Evolutionary conservation across 2,113 vertebrate species (phyloP), one percentile per base, ranked within the genome.

Genomic region (Glaucidium brasilianum): DNA sequence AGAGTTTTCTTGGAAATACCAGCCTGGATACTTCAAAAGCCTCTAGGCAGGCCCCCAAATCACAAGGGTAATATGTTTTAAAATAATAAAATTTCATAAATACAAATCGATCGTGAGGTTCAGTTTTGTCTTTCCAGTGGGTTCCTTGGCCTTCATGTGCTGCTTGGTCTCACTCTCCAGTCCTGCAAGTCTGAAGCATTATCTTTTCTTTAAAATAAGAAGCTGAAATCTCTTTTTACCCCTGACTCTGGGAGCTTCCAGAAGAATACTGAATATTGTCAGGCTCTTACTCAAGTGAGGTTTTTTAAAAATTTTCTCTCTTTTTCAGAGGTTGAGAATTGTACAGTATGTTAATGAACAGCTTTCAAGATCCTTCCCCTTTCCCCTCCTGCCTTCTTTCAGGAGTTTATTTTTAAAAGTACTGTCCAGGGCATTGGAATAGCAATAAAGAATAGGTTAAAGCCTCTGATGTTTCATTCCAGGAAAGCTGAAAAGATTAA

Each of bases 381-480:
- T 81, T 37, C 58, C 62, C 62, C 75, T 77, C 73, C 76, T 64
- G 85, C 80, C 12, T 39, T 66, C 77, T 97, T 95, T 60, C 77
- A 73, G 84, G 88, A 94, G 90, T 93, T 96, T 95, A 91, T 96
- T 96, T 94, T 97, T 95, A 47, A 93, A 97, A 95, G 86, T 56
- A 95, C 94, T 86, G 95, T 77, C 93, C 88, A 90, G 96, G 90
- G 92, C 92, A 89, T 73, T 95, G 96, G 85, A 92, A 96, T 77
- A 96, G 95, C 96, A 97, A 96, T 97, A 97, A 96, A 97, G 93
- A 97, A 92, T 8, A 96, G 94, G 90, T 96, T 92, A 95, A 91
- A 94, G 60, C 59, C 85, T 94, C 87, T 90, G 92, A 95, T 95
- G 92, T 94, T 95, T 96, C 93, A 85, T 94, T 94, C 63, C 73